A percentile compares a stretch with the other conserved stretches of the same genome.
These are phyloP conservation scores for Saccostrea echinata DNA, from an alignment of 1,140 invertebrate species.

Conservation along the genomic window DNA sequence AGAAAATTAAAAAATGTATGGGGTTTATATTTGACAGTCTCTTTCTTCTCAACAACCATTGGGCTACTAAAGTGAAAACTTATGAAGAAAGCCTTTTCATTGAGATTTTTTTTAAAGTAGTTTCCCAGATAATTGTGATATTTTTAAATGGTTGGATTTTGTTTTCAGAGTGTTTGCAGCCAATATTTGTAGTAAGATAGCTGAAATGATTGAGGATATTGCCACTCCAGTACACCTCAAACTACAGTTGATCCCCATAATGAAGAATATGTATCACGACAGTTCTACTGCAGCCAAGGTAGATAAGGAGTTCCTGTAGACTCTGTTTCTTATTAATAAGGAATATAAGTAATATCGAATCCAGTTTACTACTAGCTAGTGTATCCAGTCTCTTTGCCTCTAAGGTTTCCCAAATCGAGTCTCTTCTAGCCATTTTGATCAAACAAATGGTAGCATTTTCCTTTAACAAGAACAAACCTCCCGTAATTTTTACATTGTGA, in stretches of 20 bases:
- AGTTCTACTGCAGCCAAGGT: conserved; percentile 91
- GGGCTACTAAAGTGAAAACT: too few species aligned
- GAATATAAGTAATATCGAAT: not conserved
- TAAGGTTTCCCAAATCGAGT: not conserved
- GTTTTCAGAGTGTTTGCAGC: conserved; percentile 91
- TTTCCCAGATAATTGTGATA: too few species aligned
- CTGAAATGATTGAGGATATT: conserved; percentile 95
- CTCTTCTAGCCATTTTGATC: too few species aligned
- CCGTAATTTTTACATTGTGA: too few species aligned
- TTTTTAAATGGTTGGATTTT: not conserved
- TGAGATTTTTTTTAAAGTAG: too few species aligned
- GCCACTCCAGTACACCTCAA: conserved; percentile 95
- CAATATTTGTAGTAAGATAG: conserved; percentile 96
- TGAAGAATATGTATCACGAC: conserved; percentile 97
- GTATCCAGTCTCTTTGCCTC: not conserved
- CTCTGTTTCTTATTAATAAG: not conserved
- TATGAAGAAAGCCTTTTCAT: too few species aligned
- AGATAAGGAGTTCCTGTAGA: not conserved
- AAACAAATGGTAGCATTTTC: too few species aligned
- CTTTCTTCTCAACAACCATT: too few species aligned
- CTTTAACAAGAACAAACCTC: too few species aligned
- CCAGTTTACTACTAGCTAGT: not conserved
- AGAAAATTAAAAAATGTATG: too few species aligned
- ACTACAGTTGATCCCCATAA: conserved; percentile 92
- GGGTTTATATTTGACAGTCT: too few species aligned